phyloP scores from a whole-genome alignment of 2,797 vertebrate species.

The Manis javanica region DNA sequence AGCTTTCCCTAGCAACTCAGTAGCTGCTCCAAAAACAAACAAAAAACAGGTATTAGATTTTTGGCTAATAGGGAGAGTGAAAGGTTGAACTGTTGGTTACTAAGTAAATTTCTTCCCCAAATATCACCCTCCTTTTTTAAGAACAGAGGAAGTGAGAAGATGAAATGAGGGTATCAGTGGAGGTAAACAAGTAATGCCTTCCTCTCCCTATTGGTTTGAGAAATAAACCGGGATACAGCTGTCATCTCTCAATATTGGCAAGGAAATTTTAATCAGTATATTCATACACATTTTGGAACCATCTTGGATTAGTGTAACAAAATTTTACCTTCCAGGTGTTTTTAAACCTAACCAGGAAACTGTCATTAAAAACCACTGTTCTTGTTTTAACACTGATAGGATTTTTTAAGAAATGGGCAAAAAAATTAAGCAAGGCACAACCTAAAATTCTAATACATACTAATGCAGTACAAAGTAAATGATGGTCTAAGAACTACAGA shows the following conservation, averaged over 20 bases:
- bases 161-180: not conserved
- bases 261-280: not conserved
- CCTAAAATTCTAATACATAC: not conserved
- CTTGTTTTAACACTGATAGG: not conserved
- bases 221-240: not conserved
- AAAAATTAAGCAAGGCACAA: not conserved
- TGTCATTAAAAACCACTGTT: not conserved
- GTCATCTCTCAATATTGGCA: not conserved
- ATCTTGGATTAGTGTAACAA: not conserved
- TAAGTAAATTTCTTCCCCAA: not conserved
- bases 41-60: not conserved
- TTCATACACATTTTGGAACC: not conserved
- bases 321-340: constrained; percentile 24
- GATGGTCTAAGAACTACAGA: not conserved
- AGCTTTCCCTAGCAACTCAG: not conserved
- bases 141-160: not conserved
- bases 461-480: not conserved
- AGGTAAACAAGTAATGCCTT: not conserved
- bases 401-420: not conserved
- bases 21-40: not conserved
- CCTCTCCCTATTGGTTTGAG: not conserved
- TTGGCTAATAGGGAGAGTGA: not conserved
- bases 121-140: not conserved
- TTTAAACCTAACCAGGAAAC: not conserved
- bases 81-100: not conserved